A percentile compares a stretch with the other conserved stretches of the same genome.
Evolutionary conservation across 2,113 vertebrate species (phyloP).

Genomic region (Otolemur garnettii): DNA sequence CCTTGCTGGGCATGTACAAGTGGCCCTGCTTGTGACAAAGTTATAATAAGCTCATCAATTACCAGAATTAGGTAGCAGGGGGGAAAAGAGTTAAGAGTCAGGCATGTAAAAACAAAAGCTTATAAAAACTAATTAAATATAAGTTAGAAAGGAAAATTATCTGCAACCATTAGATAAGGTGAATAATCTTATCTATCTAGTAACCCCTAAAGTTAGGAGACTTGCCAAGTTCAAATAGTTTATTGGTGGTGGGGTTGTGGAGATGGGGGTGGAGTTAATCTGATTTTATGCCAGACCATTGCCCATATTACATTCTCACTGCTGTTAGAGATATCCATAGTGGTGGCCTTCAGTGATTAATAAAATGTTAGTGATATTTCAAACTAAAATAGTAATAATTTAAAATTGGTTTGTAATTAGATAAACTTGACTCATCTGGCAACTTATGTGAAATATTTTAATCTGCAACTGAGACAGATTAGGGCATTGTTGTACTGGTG

Average conservation of each 20-base stretch:
- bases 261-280: not conserved
- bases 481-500: not conserved
- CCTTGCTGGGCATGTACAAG: not conserved
- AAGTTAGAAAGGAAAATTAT: slow-evolving; percentile 47
- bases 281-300: not conserved
- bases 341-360: not conserved
- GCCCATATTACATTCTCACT: not conserved
- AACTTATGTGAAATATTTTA: slow-evolving; percentile 44
- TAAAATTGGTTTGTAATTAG: not conserved
- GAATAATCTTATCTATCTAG: not conserved
- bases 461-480: not conserved
- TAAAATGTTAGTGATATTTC: slow-evolving; percentile 21
- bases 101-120: slow-evolving; percentile 23
- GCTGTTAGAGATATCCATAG: not conserved
- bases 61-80: slow-evolving; percentile 20
- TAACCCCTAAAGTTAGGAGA: not conserved
- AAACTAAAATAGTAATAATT: slow-evolving; percentile 50
- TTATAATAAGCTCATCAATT: not conserved
- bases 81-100: not conserved
- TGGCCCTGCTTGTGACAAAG: slow-evolving; percentile 12
- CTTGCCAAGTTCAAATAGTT: not conserved
- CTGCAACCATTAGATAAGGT: not conserved
- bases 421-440: not conserved
- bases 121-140: not conserved
- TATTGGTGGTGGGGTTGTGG: not conserved